Evolutionary conservation across 1,140 invertebrate genomes (phyloP), one percentile per base, ranked within the genome.

Genomic region (Venustaconcha ellipsiformis): DNA sequence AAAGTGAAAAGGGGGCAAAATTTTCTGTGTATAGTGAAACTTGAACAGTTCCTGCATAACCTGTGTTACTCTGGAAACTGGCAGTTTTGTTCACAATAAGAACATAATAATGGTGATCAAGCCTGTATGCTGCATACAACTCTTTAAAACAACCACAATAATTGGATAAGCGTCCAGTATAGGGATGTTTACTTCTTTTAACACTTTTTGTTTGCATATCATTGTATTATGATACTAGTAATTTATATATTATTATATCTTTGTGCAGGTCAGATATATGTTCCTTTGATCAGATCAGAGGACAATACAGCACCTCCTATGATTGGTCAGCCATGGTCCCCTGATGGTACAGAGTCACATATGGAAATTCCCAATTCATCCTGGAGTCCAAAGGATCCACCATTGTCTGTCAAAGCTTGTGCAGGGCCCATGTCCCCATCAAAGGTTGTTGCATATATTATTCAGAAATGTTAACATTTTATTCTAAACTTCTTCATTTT

Each of bases 391-490:
- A 79, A 56, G 57, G 78, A 86, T n/a, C 68, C 80, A 14, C 73
- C 68, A 18, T 37, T 94, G 64, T 93, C 94, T 90, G 94, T 97
- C 73, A 92, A 92, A 82, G 96, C 95, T 6, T 93, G 94, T 89
- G 95, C 95, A 20, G 95, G 96, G 14, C 96, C 95, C 58, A 96
- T 96, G 95, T 92, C 93, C 15, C 93, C 93, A 75, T 89, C 92
- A 4, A 92, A 84, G 76, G 85, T 87, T 62, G 23, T 11, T 62
- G 5, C 6, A 23, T 26, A 18, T 67, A 18, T 67, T 11, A 18
- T 67, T 37, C 30, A 20, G 65, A 20, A 20, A 20, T 5, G 13
- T 12, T 67, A n/a, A 15, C 23, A 55, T 55, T 67, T 26, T 37
- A 23, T 18, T 67, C 6, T 26, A 18, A 8, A 18, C 65, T 66